Evolutionary conservation across 2,888 invertebrate genomes (phyloP), one percentile per base, ranked within the genome.

Genomic region (Lasioglossum morio): DNA sequence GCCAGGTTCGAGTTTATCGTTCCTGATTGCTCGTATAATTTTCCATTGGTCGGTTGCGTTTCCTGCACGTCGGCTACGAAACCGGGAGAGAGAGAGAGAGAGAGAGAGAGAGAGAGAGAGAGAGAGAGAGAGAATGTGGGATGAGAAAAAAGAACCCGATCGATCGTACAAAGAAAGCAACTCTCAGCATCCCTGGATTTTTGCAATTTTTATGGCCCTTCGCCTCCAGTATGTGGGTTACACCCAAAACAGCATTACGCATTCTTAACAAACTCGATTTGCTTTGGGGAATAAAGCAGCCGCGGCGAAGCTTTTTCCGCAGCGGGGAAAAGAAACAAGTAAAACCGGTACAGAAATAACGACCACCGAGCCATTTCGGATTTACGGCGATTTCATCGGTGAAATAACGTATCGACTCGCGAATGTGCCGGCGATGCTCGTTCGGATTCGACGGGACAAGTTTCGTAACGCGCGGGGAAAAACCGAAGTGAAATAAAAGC

Each of bases 1-100:
- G 53, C n/a, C 10, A 10, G 53, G 53, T 14, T 40, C 77, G 77
- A 46, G 57, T 77, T 77, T 46, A n/a, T 77, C 57, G 10, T 66
- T 77, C 46, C 30, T 27, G 46, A 69, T 77, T 34, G 46, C 43
- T 66, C 66, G 66, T 23, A 30, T 48, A 23, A 69, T 34, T 34
- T 69, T 37, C 30, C 69, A 40, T 16, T 34, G 53, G n/a, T n/a
- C 53, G 23, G 10, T n/a, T n/a, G 53, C 53, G 53, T n/a, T n/a
- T n/a, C 53, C 53, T 53, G n/a, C 53, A 23, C 23, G 23, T 3
- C 23, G 23, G n/a, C 23, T n/a, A 53, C 53, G 53, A n/a, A 53
- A 1, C n/a, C 3, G 53, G 10, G n/a, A n/a, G 10, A 23, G 53
- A 53, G 23, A 10, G 2, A 19, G 53, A 23, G 8, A 23, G 48